A percentile compares a stretch with the other conserved stretches of the same genome.
phyloP scores from a whole-genome alignment of 2,888 invertebrate genomes.

The Anaspis maculata region DNA sequence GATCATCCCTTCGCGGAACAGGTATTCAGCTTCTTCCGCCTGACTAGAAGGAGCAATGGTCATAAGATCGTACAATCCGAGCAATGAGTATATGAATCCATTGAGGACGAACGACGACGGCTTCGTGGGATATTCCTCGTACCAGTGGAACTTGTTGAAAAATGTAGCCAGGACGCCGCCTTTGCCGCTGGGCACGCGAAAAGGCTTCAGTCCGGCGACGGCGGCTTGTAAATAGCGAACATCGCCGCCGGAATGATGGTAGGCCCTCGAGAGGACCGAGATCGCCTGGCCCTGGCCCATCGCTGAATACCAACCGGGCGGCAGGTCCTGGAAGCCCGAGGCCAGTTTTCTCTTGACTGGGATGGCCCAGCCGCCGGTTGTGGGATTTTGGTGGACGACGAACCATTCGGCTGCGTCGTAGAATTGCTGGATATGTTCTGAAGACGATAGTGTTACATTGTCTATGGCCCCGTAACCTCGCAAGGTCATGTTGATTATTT shows the following conservation, averaged over 20 bases:
- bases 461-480: slow-evolving; percentile 58
- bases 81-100: slow-evolving; percentile 94
- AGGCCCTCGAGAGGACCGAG: slow-evolving; percentile 88
- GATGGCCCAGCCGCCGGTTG: slow-evolving; percentile 89
- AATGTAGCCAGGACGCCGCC: slow-evolving; percentile 82
- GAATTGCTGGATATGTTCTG: slow-evolving; percentile 86
- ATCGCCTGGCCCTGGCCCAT: slow-evolving; percentile 99
- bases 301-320: slow-evolving; percentile 85
- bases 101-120: slow-evolving; percentile 94
- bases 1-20: slow-evolving; percentile 77
- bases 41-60: slow-evolving; percentile 57
- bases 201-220: slow-evolving; percentile 68
- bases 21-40: slow-evolving; percentile 61
- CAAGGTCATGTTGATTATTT: slow-evolving; percentile 42
- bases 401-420: slow-evolving; percentile 92
- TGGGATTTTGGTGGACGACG: slow-evolving; percentile 71
- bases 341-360: slow-evolving; percentile 70
- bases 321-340: slow-evolving; percentile 65
- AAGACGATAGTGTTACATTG: slow-evolving; percentile 69
- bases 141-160: slow-evolving; percentile 84
- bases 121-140: slow-evolving; percentile 96
- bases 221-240: slow-evolving; percentile 74
- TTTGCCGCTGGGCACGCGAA: slow-evolving; percentile 60
- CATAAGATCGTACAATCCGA: slow-evolving; percentile 93
- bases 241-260: slow-evolving; percentile 70